Evolutionary conservation across 2,797 vertebrate species (phyloP), one percentile per base, ranked within the genome.

Genomic region (Sebastes steindachneri): DNA sequence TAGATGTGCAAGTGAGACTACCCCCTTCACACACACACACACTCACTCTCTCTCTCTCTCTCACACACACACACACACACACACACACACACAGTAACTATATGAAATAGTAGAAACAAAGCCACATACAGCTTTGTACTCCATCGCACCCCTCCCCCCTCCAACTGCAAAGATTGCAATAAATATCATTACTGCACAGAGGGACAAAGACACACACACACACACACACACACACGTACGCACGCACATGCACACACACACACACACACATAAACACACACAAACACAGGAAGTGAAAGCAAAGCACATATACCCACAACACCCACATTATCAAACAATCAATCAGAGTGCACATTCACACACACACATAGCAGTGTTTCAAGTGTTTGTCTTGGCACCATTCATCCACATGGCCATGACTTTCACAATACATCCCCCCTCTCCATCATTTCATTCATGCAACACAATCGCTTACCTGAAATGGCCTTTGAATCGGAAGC

Each of bases 131-230:
- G 90, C 89, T 77, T 79, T 86, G 80, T 82, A 80, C 68, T 87
- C 73, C 64, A 71, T 51, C 57, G 57, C 41, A 81, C 89, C 92
- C 92, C 83, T 72, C 92, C 92, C 91, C 86, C 66, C 88, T 75
- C 66, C 73, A 77, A 84, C 93, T 92, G 89, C 88, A 92, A 91
- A 92, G 86, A 92, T 87, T 93, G 89, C 84, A 92, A 91, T 92
- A 94, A 92, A 94, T 94, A 92, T 93, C 87, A 93, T 93, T 91
- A 93, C 83, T 84, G 88, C 86, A 85, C 84, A 82, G 37, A 78
- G 35, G 75, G 64, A 78, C 83, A 91, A 77, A 91, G 80, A 53
- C 73, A 35, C 59, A 69, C 58, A 28, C 59, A 80, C 37, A 69
- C 58, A 28, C 59, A 80, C 37, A 45, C 53, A 65, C 29, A 28